Percentiles rank a stretch among this genome's conserved stretches.
These are phyloP conservation scores for Antrozous pallidus DNA, from an alignment of 2,797 vertebrate species.

Conservation along the genomic window DNA sequence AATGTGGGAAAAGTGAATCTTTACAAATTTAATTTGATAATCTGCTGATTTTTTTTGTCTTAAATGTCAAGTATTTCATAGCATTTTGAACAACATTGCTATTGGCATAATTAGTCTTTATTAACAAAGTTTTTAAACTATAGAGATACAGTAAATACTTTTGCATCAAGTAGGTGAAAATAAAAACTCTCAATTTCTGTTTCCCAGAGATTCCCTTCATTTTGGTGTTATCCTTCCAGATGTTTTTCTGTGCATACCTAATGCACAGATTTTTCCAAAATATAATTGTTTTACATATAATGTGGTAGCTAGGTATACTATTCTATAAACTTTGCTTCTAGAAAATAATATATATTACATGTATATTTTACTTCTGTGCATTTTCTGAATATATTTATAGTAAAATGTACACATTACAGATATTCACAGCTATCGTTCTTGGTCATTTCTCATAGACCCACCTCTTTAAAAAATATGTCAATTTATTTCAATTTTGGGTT, in stretches of 20 bases:
- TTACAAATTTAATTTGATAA: conserved; percentile 24
- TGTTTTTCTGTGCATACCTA: background rate
- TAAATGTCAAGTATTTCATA: background rate
- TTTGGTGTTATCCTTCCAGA: background rate
- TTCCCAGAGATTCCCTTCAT: background rate
- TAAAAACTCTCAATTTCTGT: background rate
- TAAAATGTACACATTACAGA: background rate
- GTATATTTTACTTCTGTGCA: background rate
- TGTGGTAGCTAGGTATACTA: background rate
- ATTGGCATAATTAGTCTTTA: background rate
- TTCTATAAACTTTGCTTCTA: background rate
- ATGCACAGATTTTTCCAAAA: background rate
- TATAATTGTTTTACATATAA: background rate
- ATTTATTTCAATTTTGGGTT: background rate
- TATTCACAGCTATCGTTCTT: background rate
- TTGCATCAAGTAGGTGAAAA: background rate
- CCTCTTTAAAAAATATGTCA: background rate
- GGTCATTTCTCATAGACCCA: background rate
- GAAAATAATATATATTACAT: background rate
- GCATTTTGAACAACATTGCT: conserved; percentile 8
- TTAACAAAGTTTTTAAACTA: conserved; percentile 8
- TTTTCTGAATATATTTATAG: background rate
- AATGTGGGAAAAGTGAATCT: background rate
- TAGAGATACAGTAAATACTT: background rate
- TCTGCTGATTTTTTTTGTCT: background rate